phyloP scores from a whole-genome alignment of 2,797 vertebrate genomes.

The Masticophis lateralis region DNA sequence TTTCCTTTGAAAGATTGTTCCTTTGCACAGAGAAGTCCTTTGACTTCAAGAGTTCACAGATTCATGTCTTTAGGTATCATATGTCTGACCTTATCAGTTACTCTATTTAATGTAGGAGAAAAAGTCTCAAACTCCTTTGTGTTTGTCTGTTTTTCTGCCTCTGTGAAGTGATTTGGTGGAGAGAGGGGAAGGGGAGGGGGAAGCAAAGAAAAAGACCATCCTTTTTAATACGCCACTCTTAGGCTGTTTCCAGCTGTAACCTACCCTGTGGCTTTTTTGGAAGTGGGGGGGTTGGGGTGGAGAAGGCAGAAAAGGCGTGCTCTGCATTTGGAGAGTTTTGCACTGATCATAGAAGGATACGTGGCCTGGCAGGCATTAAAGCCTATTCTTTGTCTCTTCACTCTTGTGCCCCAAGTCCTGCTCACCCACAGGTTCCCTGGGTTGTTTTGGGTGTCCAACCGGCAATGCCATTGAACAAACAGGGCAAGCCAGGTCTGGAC shows the following conservation, averaged over 20 bases:
- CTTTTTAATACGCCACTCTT: slow-evolving; percentile 79
- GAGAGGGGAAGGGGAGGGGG: neutral
- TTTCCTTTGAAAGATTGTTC: slow-evolving; percentile 85
- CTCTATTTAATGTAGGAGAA: slow-evolving; percentile 89
- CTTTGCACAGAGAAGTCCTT: slow-evolving; percentile 84
- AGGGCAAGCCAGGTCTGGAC: slow-evolving; percentile 66
- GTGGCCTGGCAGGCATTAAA: slow-evolving; percentile 75
- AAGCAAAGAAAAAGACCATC: slow-evolving; percentile 72
- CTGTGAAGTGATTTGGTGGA: slow-evolving; percentile 83
- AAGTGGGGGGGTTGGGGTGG: slow-evolving; percentile 64
- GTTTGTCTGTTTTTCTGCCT: slow-evolving; percentile 84
- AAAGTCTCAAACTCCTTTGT: slow-evolving; percentile 87
- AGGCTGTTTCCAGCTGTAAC: slow-evolving; percentile 80
- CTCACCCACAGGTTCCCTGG: slow-evolving; percentile 63
- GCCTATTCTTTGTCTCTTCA: slow-evolving; percentile 78
- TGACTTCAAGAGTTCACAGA: slow-evolving; percentile 91
- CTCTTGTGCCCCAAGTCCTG: slow-evolving; percentile 23
- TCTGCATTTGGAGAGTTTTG: slow-evolving; percentile 82
- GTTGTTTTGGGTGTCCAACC: slow-evolving; percentile 79
- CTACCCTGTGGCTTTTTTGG: slow-evolving; percentile 79
- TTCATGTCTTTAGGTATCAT: slow-evolving; percentile 94
- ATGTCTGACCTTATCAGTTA: slow-evolving; percentile 94
- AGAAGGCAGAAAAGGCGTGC: slow-evolving; percentile 55
- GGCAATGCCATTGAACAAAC: slow-evolving; percentile 72
- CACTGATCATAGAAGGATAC: slow-evolving; percentile 81